Base-by-base conservation (phyloP, 37 sponge, comb jelly and placozoan species). In the Axinella damicornis region DNA sequence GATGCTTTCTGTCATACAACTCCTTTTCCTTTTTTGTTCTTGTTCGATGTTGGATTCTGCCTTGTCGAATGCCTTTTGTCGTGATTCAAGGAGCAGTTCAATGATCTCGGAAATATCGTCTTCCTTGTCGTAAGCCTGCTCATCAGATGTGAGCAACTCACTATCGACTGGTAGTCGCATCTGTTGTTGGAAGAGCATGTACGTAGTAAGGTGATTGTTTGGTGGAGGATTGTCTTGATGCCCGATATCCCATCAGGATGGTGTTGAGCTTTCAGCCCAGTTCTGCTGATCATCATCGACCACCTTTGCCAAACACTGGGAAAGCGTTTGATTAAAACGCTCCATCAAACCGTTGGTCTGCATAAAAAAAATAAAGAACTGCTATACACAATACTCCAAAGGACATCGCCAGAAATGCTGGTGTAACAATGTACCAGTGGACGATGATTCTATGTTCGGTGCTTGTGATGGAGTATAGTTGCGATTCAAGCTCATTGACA, bases 291-390 rank as follows among this genome's bases (percentile, higher is more conserved):
- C 33, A 20, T 81, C 71, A 70, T 81, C 55, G 41, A 58, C 11
- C 71, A 81, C 37, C 72, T 81, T 81, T 12, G 63, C 57, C 57
- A 84, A 55, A 40, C 76, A 69, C 17, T 69, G 63, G 4, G 22
- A 17, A 0, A 84, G 69, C 13, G 77, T 84, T 28, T 75, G 76
- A 36, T 84, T 84, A 27, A 74, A 69, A 21, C 69, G 53, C 24
- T 84, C 85, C 19, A 77, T 84, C 32, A 84, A 46, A 2, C 85
- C 85, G 75, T 84, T 75, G 24, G 69, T 74, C 82, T 81, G 74
- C 6, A 12, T 4, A 46, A 9, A 46, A 46, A 46, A 9, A 9
- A 46, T 46, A 12, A 46, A 46, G 46, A 9, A 46, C 46, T 46
- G 46, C 46, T 12, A 4, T 46, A 46, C 9, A 46, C 6, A 12